phyloP scores from a whole-genome alignment of 2,797 vertebrate species.

The Semaprochilodus insignis region DNA sequence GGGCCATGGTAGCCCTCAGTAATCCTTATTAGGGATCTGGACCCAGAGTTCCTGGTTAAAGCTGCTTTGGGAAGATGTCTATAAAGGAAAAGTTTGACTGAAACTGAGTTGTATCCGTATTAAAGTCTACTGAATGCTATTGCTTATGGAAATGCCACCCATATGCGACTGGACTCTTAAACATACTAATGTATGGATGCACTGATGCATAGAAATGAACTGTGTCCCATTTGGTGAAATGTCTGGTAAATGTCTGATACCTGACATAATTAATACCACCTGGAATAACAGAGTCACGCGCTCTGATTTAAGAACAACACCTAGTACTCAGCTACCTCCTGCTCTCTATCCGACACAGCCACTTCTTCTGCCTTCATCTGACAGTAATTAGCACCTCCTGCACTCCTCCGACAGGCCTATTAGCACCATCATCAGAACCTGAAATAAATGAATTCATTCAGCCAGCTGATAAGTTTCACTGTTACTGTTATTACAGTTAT shows the following conservation, averaged over 20 bases:
- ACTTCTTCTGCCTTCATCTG: constrained; percentile 26
- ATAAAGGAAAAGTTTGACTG: background rate
- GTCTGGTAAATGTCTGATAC: no score
- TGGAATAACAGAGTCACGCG: background rate
- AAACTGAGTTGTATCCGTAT: background rate
- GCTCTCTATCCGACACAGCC: constrained; percentile 9
- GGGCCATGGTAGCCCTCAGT: background rate
- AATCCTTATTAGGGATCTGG: background rate
- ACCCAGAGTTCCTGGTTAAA: background rate
- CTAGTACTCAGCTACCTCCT: constrained; percentile 1
- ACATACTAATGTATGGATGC: background rate
- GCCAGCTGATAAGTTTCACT: background rate
- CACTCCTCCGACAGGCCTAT: constrained; percentile 32
- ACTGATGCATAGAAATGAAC: background rate
- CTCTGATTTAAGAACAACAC: constrained; percentile 18
- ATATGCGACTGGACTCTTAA: background rate
- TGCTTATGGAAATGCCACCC: background rate
- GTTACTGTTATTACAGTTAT: background rate
- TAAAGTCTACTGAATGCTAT: background rate
- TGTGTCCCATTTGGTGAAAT: background rate
- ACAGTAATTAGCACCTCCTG: constrained; percentile 31
- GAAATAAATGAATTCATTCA: background rate
- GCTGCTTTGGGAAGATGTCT: background rate
- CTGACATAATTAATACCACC: background rate
- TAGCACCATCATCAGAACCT: constrained; percentile 15